Evolutionary conservation across 2,113 vertebrate genomes (phyloP).

Genomic region (Oenanthe oenanthe): DNA sequence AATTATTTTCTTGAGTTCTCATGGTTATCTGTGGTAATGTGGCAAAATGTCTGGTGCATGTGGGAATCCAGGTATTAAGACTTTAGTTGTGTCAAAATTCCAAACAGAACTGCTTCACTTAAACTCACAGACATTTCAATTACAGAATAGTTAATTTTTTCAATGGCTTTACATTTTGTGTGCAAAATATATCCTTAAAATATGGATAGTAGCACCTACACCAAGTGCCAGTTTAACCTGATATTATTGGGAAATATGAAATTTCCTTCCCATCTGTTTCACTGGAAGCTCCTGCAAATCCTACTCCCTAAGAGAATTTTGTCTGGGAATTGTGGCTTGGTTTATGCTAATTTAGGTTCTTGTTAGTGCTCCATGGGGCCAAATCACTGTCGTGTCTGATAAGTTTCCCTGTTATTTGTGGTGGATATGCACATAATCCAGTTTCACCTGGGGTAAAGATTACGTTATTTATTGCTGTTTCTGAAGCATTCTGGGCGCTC

Average conservation of each 20-base stretch:
- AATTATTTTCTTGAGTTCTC: background rate
- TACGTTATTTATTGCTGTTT: background rate
- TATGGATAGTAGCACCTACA: background rate
- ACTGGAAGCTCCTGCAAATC: background rate
- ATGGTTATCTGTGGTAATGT: background rate
- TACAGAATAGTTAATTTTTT: background rate
- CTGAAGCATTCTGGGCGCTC: background rate
- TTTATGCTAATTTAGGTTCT: background rate
- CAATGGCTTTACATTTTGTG: background rate
- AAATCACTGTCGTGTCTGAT: background rate
- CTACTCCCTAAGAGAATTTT: background rate
- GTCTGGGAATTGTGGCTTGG: background rate
- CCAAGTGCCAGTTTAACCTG: background rate
- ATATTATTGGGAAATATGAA: background rate
- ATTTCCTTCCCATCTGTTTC: background rate
- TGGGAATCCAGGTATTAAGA: background rate
- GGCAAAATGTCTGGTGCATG: background rate
- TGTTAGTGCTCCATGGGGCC: background rate
- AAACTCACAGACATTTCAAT: background rate
- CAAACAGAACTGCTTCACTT: background rate
- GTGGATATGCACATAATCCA: background rate
- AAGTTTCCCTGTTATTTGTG: constrained; percentile 11
- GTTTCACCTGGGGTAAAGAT: background rate
- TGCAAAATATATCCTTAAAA: background rate
- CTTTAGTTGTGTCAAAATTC: background rate